Percentiles rank a stretch among this genome's conserved stretches.
Conservation (phyloP, 2,888 invertebrate genomes). For the Drosophila mulleri region DNA sequence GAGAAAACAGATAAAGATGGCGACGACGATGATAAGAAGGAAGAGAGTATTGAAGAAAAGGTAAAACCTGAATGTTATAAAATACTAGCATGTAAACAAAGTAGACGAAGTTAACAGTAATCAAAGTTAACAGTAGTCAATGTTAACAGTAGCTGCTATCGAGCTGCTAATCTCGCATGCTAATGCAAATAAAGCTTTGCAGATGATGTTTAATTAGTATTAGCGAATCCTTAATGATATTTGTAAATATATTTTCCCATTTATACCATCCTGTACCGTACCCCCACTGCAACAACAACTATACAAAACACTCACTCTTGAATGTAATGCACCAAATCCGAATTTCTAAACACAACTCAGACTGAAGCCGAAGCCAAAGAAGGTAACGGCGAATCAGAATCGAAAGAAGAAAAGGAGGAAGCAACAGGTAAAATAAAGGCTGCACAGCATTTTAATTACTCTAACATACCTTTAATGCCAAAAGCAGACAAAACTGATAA, state of each 20-base stretch:
- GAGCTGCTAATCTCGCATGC: constrained; percentile 56
- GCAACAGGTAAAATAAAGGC: constrained; percentile 55
- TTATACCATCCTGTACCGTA: constrained; percentile 20
- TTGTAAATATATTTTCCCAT: constrained; percentile 54
- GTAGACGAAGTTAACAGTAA: neutral
- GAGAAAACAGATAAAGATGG: constrained; percentile 42
- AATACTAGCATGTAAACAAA: constrained; percentile 40
- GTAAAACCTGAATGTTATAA: constrained; percentile 36
- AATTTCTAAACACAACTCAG: constrained; percentile 40
- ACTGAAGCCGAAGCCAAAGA: constrained; percentile 54
- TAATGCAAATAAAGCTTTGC: constrained; percentile 33
- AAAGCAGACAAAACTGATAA: constrained; percentile 41
- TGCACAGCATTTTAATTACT: constrained; percentile 13
- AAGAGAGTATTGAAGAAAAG: constrained; percentile 62
- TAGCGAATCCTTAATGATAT: constrained; percentile 24
- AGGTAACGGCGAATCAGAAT: constrained; percentile 47
- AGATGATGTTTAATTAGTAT: constrained; percentile 11
- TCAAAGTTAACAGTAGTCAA: constrained; percentile 15
- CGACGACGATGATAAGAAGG: constrained; percentile 35
- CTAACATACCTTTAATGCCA: constrained; percentile 31
- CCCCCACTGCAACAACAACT: constrained; percentile 14
- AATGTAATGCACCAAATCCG: constrained; percentile 42
- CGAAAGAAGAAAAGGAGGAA: constrained; percentile 50
- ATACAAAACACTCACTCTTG: constrained; percentile 18
- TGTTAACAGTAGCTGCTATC: constrained; percentile 48